Evolutionary conservation across 2,888 invertebrate genomes (phyloP), one percentile per base, ranked within the genome.

Genomic region (Chloromyia formosa): DNA sequence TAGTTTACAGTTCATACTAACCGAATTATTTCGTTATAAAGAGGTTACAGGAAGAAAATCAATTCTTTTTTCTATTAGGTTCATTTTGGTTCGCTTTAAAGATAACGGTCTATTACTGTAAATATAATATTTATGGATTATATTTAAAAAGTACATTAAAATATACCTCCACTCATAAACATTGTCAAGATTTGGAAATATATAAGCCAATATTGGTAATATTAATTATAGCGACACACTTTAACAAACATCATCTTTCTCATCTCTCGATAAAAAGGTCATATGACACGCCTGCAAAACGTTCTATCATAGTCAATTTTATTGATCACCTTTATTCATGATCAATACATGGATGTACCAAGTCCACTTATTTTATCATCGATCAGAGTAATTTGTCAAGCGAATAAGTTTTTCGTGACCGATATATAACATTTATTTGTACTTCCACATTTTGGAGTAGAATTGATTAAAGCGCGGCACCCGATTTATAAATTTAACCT

Each of bases 351-450:
- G 14, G 40, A 64, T 16, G 7, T 45, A 22, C 49, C n/a, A 22
- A 66, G 42, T 66, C 66, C 66, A 49, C 66, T 49, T 66, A 66
- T 49, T 66, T 66, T 7, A n/a, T 22, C n/a, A 49, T 49, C 66
- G 42, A 66, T 49, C 45, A 66, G 49, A 49, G 66, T 45, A 66
- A 66, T 49, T 66, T 66, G 66, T 66, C 66, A 49, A 66, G 45
- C 45, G 49, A 66, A 66, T 49, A 66, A 49, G 66, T 66, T 66
- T 66, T 66, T 49, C 20, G 66, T 66, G 66, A 66, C 45, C 66
- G 66, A 45, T 66, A 49, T 66, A 61, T 61, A 40, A 42, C 62
- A 35, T 9, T 12, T 18, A 20, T 56, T 20, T n/a, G 18, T 56
- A 20, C 49, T 49, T 49, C 56, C 56, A 20, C 3, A 1, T 56